Base-by-base conservation (phyloP, 2,113 vertebrate species). In the Suncus etruscus region DNA sequence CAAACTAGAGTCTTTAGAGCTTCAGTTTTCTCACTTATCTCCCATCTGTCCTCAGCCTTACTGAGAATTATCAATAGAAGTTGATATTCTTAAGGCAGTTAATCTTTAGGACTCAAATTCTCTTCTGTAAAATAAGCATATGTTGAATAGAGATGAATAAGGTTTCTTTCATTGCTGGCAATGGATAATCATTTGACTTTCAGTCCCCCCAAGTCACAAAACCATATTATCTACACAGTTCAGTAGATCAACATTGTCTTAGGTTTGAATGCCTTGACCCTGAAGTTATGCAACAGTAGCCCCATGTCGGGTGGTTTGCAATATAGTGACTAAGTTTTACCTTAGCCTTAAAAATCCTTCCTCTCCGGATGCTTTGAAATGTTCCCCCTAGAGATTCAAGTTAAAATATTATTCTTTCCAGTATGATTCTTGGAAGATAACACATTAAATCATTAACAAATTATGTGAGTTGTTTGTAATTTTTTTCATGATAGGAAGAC, bases 341-440 rank as follows among this genome's bases (percentile, higher is more conserved):
- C 63, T 95, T 73, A 72, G 58, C 32, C 32, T 86, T 83, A 79
- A 91, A 89, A 82, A 31, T 88, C 39, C 32, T 86, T 90, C 80
- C 32, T 88, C 78, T 92, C 83, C 76, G 93, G 91, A 92, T 95
- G 83, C 84, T 95, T 95, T 95, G 93, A 95, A 93, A 91, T 86
- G 80, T 89, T 94, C 77, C 80, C 80, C 29, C 50, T 66, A 22
- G 86, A 93, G 89, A 93, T 73, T 20, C 50, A 78, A 74, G 32
- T 93, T 96, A 90, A 96, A 96, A 96, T 96, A 96, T 96, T 96
- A 96, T 96, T 96, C 90, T 95, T 86, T 94, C 58, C 51, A 54
- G 77, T 89, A 70, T 39, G 63, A 80, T 91, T 87, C 89, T 93
- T 89, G 93, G 94, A 94, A 89, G 89, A 96, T 87, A 96, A 81